Percentiles rank a stretch among this genome's conserved stretches.
phyloP scores from a whole-genome alignment of 2,113 vertebrate species.

The Arenaria interpres region DNA sequence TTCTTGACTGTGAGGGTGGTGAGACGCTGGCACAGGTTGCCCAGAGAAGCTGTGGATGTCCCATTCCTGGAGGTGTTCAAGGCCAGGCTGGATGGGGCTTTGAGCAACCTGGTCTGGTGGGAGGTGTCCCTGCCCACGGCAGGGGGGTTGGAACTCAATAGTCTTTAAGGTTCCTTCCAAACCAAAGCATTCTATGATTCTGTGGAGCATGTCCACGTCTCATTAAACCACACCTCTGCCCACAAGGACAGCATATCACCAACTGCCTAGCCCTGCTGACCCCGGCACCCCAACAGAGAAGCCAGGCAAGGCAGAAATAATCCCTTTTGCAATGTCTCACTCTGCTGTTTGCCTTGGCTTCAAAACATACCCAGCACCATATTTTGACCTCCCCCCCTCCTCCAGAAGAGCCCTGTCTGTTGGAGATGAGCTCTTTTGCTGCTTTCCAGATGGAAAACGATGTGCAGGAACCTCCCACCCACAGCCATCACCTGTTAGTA shows the following conservation, averaged over 20 bases:
- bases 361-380: not conserved
- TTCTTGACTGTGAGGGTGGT: not conserved
- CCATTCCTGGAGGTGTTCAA: not conserved
- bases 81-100: not conserved
- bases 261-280: not conserved
- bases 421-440: not conserved
- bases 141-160: not conserved
- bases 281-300: not conserved
- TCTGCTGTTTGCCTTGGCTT: not conserved
- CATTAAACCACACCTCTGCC: not conserved
- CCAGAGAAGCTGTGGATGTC: not conserved
- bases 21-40: not conserved
- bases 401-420: not conserved
- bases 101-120: not conserved
- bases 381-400: not conserved
- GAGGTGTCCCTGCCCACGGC: not conserved
- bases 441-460: not conserved
- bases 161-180: not conserved
- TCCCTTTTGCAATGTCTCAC: not conserved
- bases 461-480: not conserved
- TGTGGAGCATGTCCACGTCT: not conserved
- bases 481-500: not conserved
- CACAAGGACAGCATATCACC: not conserved
- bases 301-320: not conserved
- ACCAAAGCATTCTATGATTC: not conserved